Percentiles rank a stretch among this genome's conserved stretches.
phyloP scores from a whole-genome alignment of 2,888 invertebrate genomes.

The Steromphala cineraria region DNA sequence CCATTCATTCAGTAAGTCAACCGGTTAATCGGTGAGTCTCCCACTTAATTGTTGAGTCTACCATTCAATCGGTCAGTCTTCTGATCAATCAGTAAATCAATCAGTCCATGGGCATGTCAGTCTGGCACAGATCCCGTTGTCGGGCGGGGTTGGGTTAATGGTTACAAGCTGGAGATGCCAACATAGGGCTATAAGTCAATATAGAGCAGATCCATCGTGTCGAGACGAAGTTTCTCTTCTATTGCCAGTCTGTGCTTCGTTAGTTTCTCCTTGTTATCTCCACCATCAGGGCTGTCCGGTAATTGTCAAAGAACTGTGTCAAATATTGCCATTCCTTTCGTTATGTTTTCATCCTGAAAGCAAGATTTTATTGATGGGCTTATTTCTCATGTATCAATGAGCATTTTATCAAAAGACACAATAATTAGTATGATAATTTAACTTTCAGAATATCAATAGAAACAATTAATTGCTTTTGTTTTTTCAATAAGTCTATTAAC shows the following conservation, averaged over 20 bases:
- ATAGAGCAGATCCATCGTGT: slow-evolving; percentile 6
- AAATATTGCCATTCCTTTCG: slow-evolving; percentile 71
- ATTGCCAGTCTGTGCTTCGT: not conserved
- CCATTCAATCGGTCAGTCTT: too few relatives aligned
- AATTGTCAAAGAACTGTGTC: slow-evolving; percentile 69
- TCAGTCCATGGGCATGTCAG: too few relatives aligned
- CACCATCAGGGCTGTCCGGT: not conserved
- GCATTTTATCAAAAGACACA: too few relatives aligned
- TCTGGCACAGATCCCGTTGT: not conserved
- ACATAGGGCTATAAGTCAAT: slow-evolving; percentile 2
- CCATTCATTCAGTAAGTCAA: too few relatives aligned
- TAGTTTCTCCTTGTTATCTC: not conserved
- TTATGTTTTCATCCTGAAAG: slow-evolving; percentile 71
- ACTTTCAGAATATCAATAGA: too few relatives aligned
- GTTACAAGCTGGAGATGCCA: not conserved
- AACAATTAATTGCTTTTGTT: too few relatives aligned
- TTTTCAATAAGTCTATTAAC: too few relatives aligned
- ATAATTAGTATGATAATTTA: too few relatives aligned
- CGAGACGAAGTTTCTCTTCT: slow-evolving; percentile 6
- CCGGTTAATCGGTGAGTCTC: too few relatives aligned
- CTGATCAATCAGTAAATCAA: too few relatives aligned
- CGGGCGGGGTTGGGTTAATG: not conserved
- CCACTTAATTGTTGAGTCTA: too few relatives aligned
- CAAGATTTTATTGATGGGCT: not conserved
- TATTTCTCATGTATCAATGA: not conserved